Base-by-base conservation (phyloP, 2,888 invertebrate genomes). In the Phania funesta region DNA sequence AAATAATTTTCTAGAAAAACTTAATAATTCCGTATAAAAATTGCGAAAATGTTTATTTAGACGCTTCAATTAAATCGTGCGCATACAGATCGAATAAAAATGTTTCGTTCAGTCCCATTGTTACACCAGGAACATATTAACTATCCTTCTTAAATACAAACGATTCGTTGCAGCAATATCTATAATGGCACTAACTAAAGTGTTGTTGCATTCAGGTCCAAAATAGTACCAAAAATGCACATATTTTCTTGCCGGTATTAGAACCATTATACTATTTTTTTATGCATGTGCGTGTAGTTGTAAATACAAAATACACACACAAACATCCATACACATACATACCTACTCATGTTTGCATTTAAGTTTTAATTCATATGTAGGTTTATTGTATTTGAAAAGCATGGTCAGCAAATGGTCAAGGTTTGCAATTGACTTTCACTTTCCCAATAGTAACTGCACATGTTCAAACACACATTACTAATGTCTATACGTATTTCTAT, bases 401-500 rank as follows among this genome's bases (percentile, higher is more conserved):
- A 60, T 76, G 80, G 65, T 82, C 80, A 83, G 82, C 82, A 81
- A 87, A 86, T 90, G 90, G 90, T 90, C 90, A 90, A 90, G 90
- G 90, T 90, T 90, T 86, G 77, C 86, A 86, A 87, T 87, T 88
- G 88, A 89, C 89, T 89, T 89, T 89, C 89, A 88, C 88, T 89
- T 88, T 89, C 87, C 85, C 77, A 71, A 79, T 79, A 60, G 62
- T 78, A 78, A 75, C 41, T 70, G 58, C 13, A 68, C 70, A 67
- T 41, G 20, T 29, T 50, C 41, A 44, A 44, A 65, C 44, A 67
- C 32, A 74, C 68, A 48, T 11, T 13, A 9, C n/a, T 13, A 13
- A 46, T 29, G 24, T 24, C 54, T 16, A 54, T 20, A 46, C 26
- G 50, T 26, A 41, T 18, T 16, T 29, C 6, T n/a, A 46, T 1